phyloP scores from a whole-genome alignment of 2,113 vertebrate species.

The Anolis sagrei region DNA sequence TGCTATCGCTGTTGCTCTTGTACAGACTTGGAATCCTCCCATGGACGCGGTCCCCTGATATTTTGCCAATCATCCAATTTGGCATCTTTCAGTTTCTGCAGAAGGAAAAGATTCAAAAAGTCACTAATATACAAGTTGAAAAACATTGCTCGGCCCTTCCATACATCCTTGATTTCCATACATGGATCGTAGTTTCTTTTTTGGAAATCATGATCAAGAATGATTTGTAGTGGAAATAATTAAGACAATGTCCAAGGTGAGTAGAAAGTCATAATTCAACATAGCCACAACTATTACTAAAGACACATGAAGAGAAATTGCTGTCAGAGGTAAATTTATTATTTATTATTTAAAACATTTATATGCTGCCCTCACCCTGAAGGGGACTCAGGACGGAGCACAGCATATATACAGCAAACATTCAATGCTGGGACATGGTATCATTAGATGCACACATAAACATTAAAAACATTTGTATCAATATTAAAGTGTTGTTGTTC shows the following conservation, averaged over 20 bases:
- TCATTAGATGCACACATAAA: no score
- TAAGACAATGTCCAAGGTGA: not conserved
- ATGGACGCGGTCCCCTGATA: conserved; percentile 91
- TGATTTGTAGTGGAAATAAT: not conserved
- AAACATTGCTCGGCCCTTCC: not conserved
- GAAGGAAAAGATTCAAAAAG: conserved; percentile 45
- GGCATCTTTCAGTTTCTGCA: conserved; percentile 85
- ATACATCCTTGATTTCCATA: not conserved
- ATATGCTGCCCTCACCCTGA: no score
- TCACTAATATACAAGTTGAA: conserved; percentile 36
- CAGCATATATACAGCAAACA: no score
- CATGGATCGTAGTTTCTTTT: not conserved
- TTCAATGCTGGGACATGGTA: no score
- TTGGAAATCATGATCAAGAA: not conserved
- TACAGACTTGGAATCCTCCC: conserved; percentile 88
- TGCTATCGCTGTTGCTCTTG: conserved; percentile 80
- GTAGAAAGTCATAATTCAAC: not conserved
- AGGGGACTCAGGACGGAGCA: no score
- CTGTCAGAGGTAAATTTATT: no score
- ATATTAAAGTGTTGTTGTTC: no score
- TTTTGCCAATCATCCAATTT: conserved; percentile 91
- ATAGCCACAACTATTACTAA: not conserved
- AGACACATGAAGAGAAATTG: not conserved
- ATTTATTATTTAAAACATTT: no score
- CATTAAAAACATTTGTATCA: no score